Evolutionary conservation across 2,888 invertebrate genomes (phyloP).

Genomic region (Salpingus planirostris): DNA sequence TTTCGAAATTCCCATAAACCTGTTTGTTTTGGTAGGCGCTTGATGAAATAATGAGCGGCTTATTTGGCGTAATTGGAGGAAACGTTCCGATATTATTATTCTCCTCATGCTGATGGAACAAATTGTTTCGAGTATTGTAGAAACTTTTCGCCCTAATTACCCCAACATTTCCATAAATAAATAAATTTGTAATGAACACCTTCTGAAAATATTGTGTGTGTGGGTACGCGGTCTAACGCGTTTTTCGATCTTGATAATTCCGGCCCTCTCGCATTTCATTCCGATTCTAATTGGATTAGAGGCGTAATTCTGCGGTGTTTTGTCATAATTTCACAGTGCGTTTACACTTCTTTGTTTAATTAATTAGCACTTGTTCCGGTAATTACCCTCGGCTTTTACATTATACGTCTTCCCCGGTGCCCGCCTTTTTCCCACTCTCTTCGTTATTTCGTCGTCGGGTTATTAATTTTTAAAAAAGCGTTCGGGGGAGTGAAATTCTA

Average conservation of each 20-base stretch:
- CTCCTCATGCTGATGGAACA: slow-evolving; percentile 28
- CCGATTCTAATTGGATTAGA: slow-evolving; percentile 28
- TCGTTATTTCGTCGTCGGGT: too few relatives aligned
- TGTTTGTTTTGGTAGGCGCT: too few relatives aligned
- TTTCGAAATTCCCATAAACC: too few relatives aligned
- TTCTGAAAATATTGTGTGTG: too few relatives aligned
- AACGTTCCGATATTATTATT: slow-evolving; percentile 13
- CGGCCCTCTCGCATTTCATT: slow-evolving; percentile 1
- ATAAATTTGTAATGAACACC: slow-evolving; percentile 27
- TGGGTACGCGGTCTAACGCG: slow-evolving; percentile 22
- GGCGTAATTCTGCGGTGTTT: slow-evolving; percentile 31
- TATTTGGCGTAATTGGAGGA: slow-evolving; percentile 16
- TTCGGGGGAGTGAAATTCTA: too few relatives aligned
- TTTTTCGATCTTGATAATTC: slow-evolving; percentile 20
- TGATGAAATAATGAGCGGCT: too few relatives aligned
- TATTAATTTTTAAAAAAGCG: slow-evolving; percentile 10
- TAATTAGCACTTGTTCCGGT: slow-evolving; percentile 39
- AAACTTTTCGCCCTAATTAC: slow-evolving; percentile 20
- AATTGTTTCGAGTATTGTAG: slow-evolving; percentile 25
- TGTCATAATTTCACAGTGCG: slow-evolving; percentile 37
- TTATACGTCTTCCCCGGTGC: slow-evolving; percentile 22
- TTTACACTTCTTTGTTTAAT: slow-evolving; percentile 38
- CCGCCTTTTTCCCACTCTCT: slow-evolving; percentile 17
- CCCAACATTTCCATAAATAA: slow-evolving; percentile 27
- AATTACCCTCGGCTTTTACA: slow-evolving; percentile 31